Evolutionary conservation across 2,797 vertebrate species (phyloP).

Genomic region (Eospalax fontanierii): DNA sequence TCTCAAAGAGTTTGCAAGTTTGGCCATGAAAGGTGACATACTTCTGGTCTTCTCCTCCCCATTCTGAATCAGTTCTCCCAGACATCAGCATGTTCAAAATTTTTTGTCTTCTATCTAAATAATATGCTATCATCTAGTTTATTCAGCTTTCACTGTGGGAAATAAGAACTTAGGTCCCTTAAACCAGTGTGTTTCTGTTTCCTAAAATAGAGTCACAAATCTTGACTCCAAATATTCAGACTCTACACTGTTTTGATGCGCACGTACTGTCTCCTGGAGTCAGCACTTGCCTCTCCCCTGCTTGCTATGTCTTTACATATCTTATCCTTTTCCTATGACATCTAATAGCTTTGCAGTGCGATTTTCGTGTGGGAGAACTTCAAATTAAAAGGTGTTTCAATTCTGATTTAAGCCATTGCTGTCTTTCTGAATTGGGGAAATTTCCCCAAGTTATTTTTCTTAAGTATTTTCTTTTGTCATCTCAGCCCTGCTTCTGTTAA

Average conservation of each 20-base stretch:
- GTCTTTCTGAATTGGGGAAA: not conserved
- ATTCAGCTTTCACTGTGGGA: not conserved
- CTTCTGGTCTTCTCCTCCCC: no score
- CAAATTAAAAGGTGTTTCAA: not conserved
- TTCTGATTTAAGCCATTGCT: not conserved
- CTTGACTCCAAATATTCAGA: not conserved
- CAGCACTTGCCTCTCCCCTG: not conserved
- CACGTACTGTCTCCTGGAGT: not conserved
- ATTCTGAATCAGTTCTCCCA: not conserved
- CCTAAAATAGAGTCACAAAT: not conserved
- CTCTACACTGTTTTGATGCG: not conserved
- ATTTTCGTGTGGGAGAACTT: not conserved
- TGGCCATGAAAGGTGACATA: not conserved
- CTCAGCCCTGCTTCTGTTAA: not conserved
- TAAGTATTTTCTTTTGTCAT: not conserved
- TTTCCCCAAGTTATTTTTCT: not conserved
- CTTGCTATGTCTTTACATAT: not conserved
- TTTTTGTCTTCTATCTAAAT: not conserved
- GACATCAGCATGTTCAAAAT: not conserved
- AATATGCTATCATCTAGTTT: not conserved
- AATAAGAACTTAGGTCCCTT: not conserved
- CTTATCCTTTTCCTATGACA: not conserved
- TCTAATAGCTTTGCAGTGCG: not conserved
- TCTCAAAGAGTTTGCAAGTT: not conserved
- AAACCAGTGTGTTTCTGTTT: not conserved